phyloP scores from a whole-genome alignment of 2,797 vertebrate genomes.

The Ptychadena robeensis region DNA sequence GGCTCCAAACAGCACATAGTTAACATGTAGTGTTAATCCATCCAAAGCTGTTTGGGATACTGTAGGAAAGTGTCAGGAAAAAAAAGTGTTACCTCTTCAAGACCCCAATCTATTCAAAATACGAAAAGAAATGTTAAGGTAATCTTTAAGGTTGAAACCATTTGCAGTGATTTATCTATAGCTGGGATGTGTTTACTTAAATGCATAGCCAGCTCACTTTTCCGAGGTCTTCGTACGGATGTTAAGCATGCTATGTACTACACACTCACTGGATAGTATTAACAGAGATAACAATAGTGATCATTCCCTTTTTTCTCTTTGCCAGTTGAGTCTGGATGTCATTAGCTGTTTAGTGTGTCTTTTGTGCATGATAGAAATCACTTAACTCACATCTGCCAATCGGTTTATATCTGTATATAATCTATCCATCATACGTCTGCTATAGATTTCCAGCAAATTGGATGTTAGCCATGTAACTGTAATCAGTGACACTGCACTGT shows the following conservation, averaged over 20 bases:
- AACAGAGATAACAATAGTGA: slow-evolving; percentile 31
- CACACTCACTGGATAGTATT: slow-evolving; percentile 18
- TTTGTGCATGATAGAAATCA: slow-evolving; percentile 33
- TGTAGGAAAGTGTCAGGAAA: too few relatives aligned
- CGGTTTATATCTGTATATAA: not conserved
- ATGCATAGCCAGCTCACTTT: not conserved
- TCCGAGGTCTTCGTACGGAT: not conserved
- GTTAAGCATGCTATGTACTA: slow-evolving; percentile 20
- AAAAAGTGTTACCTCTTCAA: not conserved
- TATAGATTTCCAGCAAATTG: slow-evolving; percentile 35
- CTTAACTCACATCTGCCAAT: slow-evolving; percentile 56
- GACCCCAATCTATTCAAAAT: not conserved
- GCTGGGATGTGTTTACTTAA: not conserved
- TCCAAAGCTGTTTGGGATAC: too few relatives aligned
- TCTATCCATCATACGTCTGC: slow-evolving; percentile 29
- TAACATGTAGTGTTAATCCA: too few relatives aligned
- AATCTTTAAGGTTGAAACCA: too few relatives aligned
- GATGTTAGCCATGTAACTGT: slow-evolving; percentile 23
- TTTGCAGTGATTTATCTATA: not conserved
- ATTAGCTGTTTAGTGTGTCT: slow-evolving; percentile 50
- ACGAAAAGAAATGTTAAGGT: not conserved
- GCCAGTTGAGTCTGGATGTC: slow-evolving; percentile 20
- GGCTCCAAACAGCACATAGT: too few relatives aligned
- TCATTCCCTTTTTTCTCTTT: slow-evolving; percentile 43
- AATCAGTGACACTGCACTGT: slow-evolving; percentile 1